Base-by-base conservation (phyloP, 2,797 vertebrate genomes). In the Geotrypetes seraphini region DNA sequence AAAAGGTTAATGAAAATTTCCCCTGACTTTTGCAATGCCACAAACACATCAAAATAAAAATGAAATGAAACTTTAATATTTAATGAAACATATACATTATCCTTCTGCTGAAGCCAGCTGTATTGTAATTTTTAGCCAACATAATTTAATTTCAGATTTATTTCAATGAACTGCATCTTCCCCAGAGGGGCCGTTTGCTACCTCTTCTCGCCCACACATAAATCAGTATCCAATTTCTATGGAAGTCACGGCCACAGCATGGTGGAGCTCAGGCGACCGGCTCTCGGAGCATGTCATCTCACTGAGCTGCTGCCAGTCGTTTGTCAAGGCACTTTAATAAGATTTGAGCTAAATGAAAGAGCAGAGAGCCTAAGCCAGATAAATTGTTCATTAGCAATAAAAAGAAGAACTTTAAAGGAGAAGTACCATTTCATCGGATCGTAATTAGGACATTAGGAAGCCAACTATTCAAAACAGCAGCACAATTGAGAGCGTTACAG, bases 101-200 rank as follows among this genome's bases (percentile, higher is more conserved):
- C 52, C 73, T 75, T 71, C 52, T 83, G 81, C 85, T 86, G 78
- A 87, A 81, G 57, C 72, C 79, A 77, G 78, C 75, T 61, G 46
- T 33, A 77, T 75, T 81, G 78, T 79, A 64, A 85, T 71, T 83
- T n/a, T 78, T 71, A 70, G 67, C 28, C 50, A 50, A 66, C 80
- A 76, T 81, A 85, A 86, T 86, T 85, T 84, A 71, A 79, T 80
- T 77, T 80, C 70, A 68, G 78, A 77, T 87, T 84, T 85, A 78
- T 77, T 69, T 75, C 66, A 57, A 48, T 63, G 50, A 69, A 73
- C 69, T 60, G 21, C 60, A 69, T 57, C 55, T 69, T 65, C 57
- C 64, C 68, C 52, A 36, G 34, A 59, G 64, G 70, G 48, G 56
- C 59, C 31, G 53, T 66, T 59, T 36, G 43, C 60, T 55, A 53